Percentiles rank a stretch among this genome's conserved stretches.
phyloP scores from a whole-genome alignment of 2,113 vertebrate species.

The Tragelaphus scriptus region DNA sequence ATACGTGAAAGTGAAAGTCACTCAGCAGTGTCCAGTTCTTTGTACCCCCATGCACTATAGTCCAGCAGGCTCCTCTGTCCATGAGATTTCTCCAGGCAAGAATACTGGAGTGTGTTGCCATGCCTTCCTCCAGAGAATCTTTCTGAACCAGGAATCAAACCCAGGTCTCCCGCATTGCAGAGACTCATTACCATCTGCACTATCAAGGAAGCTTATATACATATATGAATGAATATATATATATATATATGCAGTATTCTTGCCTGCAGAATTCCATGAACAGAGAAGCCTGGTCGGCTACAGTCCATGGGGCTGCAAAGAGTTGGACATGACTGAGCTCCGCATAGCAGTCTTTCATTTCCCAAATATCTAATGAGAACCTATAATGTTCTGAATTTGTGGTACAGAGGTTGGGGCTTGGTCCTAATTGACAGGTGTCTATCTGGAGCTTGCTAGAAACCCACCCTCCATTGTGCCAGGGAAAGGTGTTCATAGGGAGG shows the following conservation, averaged over 20 bases:
- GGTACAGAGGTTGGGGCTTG: rapidly evolving
- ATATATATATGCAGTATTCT: not conserved
- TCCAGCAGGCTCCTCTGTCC: not conserved
- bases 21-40: not conserved
- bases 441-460: not conserved
- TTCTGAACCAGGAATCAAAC: not conserved
- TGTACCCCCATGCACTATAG: not conserved
- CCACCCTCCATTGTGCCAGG: not conserved
- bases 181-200: not conserved
- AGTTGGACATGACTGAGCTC: not conserved
- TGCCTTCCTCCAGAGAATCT: not conserved
- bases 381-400: not conserved
- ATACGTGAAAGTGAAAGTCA: not conserved
- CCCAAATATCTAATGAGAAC: not conserved
- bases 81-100: not conserved
- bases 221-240: not conserved
- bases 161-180: not conserved
- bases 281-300: not conserved
- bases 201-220: not conserved
- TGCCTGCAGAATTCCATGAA: not conserved
- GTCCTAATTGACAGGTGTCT: not conserved
- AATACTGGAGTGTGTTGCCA: not conserved
- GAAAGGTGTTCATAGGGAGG: not conserved
- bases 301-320: not conserved
- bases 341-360: not conserved